A percentile compares a stretch with the other conserved stretches of the same genome.
Evolutionary conservation across 2,888 invertebrate genomes (phyloP).

Genomic region (Andrena marginata): DNA sequence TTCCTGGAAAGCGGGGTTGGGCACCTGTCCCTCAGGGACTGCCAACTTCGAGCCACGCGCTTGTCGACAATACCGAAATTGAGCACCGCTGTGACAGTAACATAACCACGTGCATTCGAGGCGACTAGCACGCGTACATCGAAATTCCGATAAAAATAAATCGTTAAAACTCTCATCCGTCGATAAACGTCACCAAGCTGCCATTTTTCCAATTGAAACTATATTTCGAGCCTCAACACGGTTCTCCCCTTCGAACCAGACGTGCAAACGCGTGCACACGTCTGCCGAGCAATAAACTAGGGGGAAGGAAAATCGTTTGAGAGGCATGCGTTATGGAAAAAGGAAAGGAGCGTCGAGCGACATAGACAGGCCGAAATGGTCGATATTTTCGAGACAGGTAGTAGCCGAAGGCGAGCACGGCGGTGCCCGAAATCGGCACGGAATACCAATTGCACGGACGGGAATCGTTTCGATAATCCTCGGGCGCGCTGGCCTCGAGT

Average conservation of each 20-base stretch:
- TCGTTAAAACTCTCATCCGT: background rate
- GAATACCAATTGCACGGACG: conserved; percentile 76
- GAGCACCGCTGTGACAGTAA: conserved; percentile 72
- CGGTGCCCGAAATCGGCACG: conserved; percentile 77
- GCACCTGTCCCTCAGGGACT: conserved; percentile 84
- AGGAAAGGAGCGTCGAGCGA: background rate
- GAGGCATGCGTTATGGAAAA: conserved; percentile 11
- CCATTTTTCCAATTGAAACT: background rate
- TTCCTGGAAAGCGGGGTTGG: conserved; percentile 84
- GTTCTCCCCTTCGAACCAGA: too few relatives aligned
- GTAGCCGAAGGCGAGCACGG: conserved; percentile 74
- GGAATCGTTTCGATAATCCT: conserved; percentile 50
- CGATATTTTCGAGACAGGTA: conserved; percentile 81
- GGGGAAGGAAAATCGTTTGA: background rate
- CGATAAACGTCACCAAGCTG: background rate
- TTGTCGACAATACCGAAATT: conserved; percentile 18
- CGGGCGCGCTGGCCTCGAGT: conserved; percentile 36
- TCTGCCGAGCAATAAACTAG: background rate
- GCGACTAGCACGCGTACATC: background rate
- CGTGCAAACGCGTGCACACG: background rate
- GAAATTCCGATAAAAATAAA: conserved; percentile 15
- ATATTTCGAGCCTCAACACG: background rate
- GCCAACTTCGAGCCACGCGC: conserved; percentile 67
- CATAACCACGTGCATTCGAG: conserved; percentile 66
- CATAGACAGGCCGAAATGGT: conserved; percentile 47